Evolutionary conservation across 2,113 vertebrate genomes (phyloP), one percentile per base, ranked within the genome.

Genomic region (Lanius collurio): DNA sequence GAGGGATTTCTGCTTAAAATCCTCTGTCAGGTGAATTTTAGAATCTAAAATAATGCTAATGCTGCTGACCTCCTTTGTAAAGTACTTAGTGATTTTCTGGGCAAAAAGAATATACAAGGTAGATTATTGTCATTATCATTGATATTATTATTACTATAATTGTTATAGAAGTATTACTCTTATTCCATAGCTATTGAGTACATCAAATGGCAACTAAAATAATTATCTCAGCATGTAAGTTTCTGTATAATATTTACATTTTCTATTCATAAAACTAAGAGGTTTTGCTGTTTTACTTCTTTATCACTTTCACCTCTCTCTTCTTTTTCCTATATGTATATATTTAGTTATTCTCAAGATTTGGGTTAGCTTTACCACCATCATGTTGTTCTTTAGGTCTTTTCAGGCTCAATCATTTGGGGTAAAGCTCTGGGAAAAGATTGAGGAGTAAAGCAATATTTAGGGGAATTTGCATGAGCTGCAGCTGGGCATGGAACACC

Each of bases 391-490:
- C 46, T 39, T 81, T 56, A 13, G 7, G 6, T 65, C 41, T 30
- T 60, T 68, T 75, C 53, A 53, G n/a, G 16, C 11, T 63, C 19
- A 44, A 50, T n/a, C 50, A 7, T 39, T 28, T 88, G 31, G 7
- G 4, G 6, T 11, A 56, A 52, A 80, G 21, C 11, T 44, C 41
- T 71, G 14, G 19, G 28, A 4, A 70, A 59, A 41, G 52, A 13
- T 0, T 3, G 5, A 55, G 9, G 2, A 30, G 16, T 11, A 46
- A 90, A 35, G 11, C 10, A 52, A 11, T 9, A 4, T 9, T 79
- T n/a, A 39, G 13, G 13, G 65, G 39, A 86, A 44, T 76, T 49
- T 62, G 31, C 24, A 35, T 5, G 1, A 22, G 14, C 6, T 2
- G 5, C 8, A 53, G 10, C 17, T 57, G 57, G n/a, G 21, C 30